Conservation (phyloP, 2,113 vertebrate genomes). For the Tetrao urogallus region DNA sequence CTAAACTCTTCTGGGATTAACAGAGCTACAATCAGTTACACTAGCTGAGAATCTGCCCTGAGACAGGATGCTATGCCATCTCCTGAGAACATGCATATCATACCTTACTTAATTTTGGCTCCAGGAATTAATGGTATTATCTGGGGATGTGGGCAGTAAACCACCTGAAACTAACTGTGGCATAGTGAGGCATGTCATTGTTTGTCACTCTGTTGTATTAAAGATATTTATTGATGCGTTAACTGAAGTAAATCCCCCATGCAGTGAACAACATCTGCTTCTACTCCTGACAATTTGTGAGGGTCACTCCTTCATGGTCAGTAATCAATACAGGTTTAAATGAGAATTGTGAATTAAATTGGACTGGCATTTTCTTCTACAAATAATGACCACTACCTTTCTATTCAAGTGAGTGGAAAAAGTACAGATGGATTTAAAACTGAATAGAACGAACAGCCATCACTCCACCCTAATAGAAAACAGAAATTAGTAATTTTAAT, state of each 20-base stretch:
- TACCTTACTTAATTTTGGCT: not conserved
- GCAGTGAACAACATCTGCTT: slow-evolving; percentile 60
- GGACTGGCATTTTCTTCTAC: slow-evolving; percentile 10
- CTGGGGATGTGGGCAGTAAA: slow-evolving; percentile 30
- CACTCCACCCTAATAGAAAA: not conserved
- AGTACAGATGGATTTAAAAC: slow-evolving; percentile 31
- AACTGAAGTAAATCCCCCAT: slow-evolving; percentile 58
- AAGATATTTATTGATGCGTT: slow-evolving; percentile 63
- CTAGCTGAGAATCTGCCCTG: not conserved
- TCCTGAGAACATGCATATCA: fast-evolving
- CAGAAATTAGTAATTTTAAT: slow-evolving; percentile 15
- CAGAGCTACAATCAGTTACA: not conserved
- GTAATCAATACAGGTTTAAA: slow-evolving; percentile 65
- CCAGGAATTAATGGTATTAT: slow-evolving; percentile 29
- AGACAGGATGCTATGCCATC: not conserved
- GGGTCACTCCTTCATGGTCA: slow-evolving; percentile 42
- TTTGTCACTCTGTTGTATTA: slow-evolving; percentile 16
- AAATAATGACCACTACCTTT: not conserved
- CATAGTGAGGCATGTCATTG: slow-evolving; percentile 38
- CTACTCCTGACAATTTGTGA: slow-evolving; percentile 2
- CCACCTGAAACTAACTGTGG: slow-evolving; percentile 11
- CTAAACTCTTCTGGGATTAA: not conserved
- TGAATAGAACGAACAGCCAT: not conserved
- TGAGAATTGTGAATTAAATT: slow-evolving; percentile 9
- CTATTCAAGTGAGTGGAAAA: not conserved